Evolutionary conservation across 2,888 invertebrate species (phyloP).

Genomic region (Leptopilina myrica): DNA sequence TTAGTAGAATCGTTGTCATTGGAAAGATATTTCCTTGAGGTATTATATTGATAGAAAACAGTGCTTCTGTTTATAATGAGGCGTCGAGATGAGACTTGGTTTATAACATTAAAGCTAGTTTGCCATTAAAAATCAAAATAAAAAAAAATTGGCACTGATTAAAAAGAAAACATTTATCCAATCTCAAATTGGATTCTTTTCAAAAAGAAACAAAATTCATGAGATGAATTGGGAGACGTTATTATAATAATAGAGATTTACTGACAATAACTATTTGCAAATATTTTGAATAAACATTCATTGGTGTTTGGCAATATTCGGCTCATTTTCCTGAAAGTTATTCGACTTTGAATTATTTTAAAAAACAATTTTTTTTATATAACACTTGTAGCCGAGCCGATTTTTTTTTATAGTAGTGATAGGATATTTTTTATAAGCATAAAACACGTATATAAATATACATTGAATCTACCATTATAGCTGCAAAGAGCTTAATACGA

Average conservation of each 20-base stretch:
- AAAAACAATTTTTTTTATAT: slow-evolving; percentile 3
- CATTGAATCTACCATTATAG: slow-evolving; percentile 28
- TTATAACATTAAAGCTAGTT: not conserved
- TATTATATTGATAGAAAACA: slow-evolving; percentile 50
- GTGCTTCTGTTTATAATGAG: slow-evolving; percentile 38
- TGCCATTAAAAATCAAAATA: not conserved
- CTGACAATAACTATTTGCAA: slow-evolving; percentile 30
- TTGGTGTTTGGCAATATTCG: slow-evolving; percentile 30
- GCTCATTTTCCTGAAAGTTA: slow-evolving; percentile 28
- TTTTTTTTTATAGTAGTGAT: not conserved
- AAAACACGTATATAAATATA: slow-evolving; percentile 38
- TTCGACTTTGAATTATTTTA: slow-evolving; percentile 10
- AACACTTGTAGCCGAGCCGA: slow-evolving; percentile 22
- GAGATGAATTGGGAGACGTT: slow-evolving; percentile 18
- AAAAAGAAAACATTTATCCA: not conserved
- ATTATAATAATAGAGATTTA: slow-evolving; percentile 8
- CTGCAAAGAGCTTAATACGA: slow-evolving; percentile 22
- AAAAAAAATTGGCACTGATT: slow-evolving; percentile 1
- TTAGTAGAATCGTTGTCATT: slow-evolving; percentile 52
- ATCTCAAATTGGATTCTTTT: not conserved
- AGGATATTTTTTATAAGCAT: slow-evolving; percentile 23
- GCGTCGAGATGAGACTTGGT: slow-evolving; percentile 33
- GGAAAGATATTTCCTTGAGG: slow-evolving; percentile 53
- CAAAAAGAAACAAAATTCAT: not conserved
- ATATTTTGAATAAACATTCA: slow-evolving; percentile 34